Evolutionary conservation across 2,113 vertebrate species (phyloP).

Genomic region (Sinocyclocheilus grahami): DNA sequence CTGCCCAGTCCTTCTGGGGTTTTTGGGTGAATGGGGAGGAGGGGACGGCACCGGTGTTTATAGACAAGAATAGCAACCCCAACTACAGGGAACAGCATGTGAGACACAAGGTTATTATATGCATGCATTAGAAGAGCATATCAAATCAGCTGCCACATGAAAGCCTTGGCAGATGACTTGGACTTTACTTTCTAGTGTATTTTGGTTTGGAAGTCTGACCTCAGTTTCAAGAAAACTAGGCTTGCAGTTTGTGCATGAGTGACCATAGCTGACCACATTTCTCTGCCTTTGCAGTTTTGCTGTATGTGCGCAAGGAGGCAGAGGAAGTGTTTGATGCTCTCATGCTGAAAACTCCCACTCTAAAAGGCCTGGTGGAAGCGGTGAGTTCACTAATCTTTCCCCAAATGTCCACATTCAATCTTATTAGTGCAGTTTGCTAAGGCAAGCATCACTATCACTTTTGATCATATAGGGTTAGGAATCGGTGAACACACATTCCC

Average conservation of each 20-base stretch:
- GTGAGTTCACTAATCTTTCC: conserved; percentile 77
- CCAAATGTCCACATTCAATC: background rate
- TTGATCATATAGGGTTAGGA: no score
- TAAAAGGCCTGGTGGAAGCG: conserved; percentile 94
- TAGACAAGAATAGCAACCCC: background rate
- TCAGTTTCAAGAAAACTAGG: conserved; percentile 24
- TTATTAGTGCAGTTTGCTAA: no score
- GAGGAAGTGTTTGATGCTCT: conserved; percentile 98
- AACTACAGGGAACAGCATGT: conserved; percentile 46
- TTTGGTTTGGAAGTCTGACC: conserved; percentile 18
- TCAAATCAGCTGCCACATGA: conserved; percentile 45
- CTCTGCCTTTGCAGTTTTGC: conserved; percentile 80
- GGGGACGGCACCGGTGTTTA: conserved; percentile 5
- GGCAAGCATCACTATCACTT: no score
- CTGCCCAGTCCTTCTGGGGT: conserved; percentile 13
- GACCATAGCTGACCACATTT: conserved; percentile 36
- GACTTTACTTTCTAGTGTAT: conserved; percentile 39
- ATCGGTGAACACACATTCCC: no score
- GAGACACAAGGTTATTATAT: conserved; percentile 29
- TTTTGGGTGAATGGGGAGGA: conserved; percentile 6
- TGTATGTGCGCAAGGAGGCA: conserved; percentile 94
- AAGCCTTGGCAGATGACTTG: conserved; percentile 5
- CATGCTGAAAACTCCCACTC: conserved; percentile 92
- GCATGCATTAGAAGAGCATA: conserved; percentile 27
- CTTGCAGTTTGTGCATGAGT: conserved; percentile 35